Evolutionary conservation across 2,888 invertebrate genomes (phyloP), one percentile per base, ranked within the genome.

Genomic region (Cheilosia pagana): DNA sequence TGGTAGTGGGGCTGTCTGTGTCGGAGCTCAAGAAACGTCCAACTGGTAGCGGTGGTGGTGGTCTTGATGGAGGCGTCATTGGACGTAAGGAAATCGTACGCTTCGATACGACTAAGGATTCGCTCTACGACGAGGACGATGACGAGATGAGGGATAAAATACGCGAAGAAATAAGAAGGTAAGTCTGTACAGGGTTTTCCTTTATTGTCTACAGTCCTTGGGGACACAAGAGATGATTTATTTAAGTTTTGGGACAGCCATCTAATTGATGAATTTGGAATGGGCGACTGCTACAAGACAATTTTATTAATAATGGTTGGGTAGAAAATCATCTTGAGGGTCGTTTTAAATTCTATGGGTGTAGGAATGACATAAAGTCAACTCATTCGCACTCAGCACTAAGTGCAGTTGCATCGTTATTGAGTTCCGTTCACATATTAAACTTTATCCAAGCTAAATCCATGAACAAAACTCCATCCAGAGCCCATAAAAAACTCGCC

Each of bases 121-220:
- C 81, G 70, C 81, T 85, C 60, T 85, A 81, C 41, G 71, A 85
- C 48, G 85, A 85, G 39, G 63, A 85, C 50, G 79, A 85, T 28
- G 85, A 85, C 55, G 85, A 85, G 76, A 85, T 81, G 85, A 75
- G 85, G 45, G 85, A 85, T 81, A 85, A 85, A 76, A 85, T 85
- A 62, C 70, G 85, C 75, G 85, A 85, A 43, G 85, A 85, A 81
- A 85, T 85, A 60, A 75, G 85, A 85, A 85, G 85, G 85, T 85
- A 59, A 85, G 83, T 75, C 23, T 6, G 14, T 14, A 5, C 14
- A 3, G 14, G 8, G 21, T 21, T 16, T 21, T 50, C 3, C 35
- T 23, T 8, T 48, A 39, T 60, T 45, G 8, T 41, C 41, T 21
- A 21, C 31, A 19, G 65, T 67, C 52, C 76, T 60, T 25, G 23